Percentiles rank a stretch among this genome's conserved stretches.
phyloP scores from a whole-genome alignment of 2,888 invertebrate genomes.

The Sphecodes monilicornis region DNA sequence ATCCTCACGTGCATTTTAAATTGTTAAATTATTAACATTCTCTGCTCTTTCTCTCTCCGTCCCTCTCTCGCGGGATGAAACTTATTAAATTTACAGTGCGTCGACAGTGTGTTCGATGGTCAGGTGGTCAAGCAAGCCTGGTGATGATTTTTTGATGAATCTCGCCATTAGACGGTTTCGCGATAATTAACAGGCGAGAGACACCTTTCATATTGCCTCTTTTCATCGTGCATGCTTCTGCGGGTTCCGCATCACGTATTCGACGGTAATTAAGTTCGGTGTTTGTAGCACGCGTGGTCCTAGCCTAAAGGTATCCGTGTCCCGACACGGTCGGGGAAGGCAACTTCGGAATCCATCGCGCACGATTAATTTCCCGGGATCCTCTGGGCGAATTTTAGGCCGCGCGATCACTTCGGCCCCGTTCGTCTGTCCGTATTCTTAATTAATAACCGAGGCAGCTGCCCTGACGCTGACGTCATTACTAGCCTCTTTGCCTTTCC shows the following conservation, averaged over 20 bases:
- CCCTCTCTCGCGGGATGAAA: background rate
- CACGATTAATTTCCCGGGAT: conserved; percentile 78
- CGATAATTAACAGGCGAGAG: conserved; percentile 72
- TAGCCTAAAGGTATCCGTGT: conserved; percentile 77
- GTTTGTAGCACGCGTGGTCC: conserved; percentile 69
- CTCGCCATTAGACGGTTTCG: conserved; percentile 73
- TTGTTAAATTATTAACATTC: background rate
- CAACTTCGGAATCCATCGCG: conserved; percentile 74
- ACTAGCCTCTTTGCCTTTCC: conserved; percentile 76
- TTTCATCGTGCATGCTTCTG: conserved; percentile 28
- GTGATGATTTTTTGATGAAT: conserved; percentile 81
- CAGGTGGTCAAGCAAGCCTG: background rate
- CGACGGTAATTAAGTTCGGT: conserved; percentile 76
- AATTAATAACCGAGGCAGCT: conserved; percentile 83
- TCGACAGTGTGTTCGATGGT: background rate
- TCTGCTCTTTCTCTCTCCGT: background rate
- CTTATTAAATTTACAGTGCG: background rate
- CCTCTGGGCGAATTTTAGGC: conserved; percentile 78
- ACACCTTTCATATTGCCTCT: conserved; percentile 25
- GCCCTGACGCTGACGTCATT: conserved; percentile 81
- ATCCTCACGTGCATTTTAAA: background rate
- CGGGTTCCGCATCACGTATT: conserved; percentile 42
- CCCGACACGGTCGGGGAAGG: conserved; percentile 53
- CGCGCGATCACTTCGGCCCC: conserved; percentile 58
- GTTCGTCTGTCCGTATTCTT: conserved; percentile 73